Base-by-base conservation (phyloP, 2,797 vertebrate species). In the Luscinia megarhynchos region DNA sequence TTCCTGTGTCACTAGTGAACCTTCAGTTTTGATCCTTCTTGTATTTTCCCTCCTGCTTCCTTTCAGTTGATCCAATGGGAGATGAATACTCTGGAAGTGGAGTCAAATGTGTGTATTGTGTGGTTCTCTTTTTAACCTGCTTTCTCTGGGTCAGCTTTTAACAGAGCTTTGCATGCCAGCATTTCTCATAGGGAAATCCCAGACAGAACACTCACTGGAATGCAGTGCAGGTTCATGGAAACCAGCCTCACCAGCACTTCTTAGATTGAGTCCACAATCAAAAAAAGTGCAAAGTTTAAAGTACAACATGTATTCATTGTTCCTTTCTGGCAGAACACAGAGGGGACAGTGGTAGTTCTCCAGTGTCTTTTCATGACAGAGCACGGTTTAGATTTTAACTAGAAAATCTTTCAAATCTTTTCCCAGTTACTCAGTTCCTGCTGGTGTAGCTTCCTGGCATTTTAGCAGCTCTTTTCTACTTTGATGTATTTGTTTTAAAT, bases 21-120 rank as follows among this genome's bases (percentile, higher is more conserved):
- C 96, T 95, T 97, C 94, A 97, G 96, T 97, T 98, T 97, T 99
- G 98, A 98, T 97, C 98, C 98, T 98, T 99, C 97, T 99, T 98
- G 97, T 99, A 95, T 99, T 98, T 98, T 97, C 96, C 98, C 98
- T 99, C 98, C 98, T 98, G 98, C 98, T 98, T 98, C 98, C 98
- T 98, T 98, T 98, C 98, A 99, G 99, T 99, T 97, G 98, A 99
- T 97, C 98, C 99, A 97, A 97, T 99, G 98, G 99, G 98, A 91
- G 99, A 99, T 98, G 98, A 99, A 99, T 99, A 97, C 98, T 98
- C 98, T 98, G 99, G 99, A 99, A 99, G 98, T 99, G 99, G 98
- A 99, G 98, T 98, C 98, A 99, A 99, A 99, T 99, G 99, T 99
- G 99, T 99, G 99, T 99, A 99, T 99, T 94, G 98, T 96, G 96